Evolutionary conservation across 2,888 invertebrate genomes (phyloP).

Genomic region (Teleogryllus oceanicus): DNA sequence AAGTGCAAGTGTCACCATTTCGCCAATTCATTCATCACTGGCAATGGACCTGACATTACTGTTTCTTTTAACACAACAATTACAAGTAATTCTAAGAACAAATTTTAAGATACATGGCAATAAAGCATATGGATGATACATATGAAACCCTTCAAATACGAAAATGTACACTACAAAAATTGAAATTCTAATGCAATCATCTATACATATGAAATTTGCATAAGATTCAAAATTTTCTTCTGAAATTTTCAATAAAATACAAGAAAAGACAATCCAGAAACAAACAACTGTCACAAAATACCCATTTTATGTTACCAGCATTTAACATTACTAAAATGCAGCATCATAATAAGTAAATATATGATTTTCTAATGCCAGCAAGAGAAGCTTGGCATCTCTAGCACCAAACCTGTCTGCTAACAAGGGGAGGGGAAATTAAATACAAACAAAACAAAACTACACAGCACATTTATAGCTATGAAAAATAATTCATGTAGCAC

Average conservation of each 20-base stretch:
- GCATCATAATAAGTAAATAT: constrained; percentile 7
- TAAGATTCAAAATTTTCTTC: neutral
- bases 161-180: neutral
- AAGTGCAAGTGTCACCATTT: neutral
- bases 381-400: neutral
- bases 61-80: neutral
- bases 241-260: constrained; percentile 11
- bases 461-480: constrained; percentile 1
- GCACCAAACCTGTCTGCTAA: neutral
- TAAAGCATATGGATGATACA: neutral
- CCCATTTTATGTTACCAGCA: neutral
- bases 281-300: neutral
- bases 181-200: neutral
- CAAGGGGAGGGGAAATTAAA: constrained; percentile 18
- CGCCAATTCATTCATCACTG: neutral
- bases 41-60: neutral
- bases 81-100: neutral
- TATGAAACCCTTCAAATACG: neutral
- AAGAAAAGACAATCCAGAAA: neutral
- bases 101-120: neutral
- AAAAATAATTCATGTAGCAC: neutral
- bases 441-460: constrained; percentile 18
- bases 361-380: neutral
- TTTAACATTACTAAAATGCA: neutral
- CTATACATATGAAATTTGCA: neutral